These are phyloP conservation scores for Artemia franciscana DNA, from an alignment of 1,140 invertebrate species.

Conservation along the genomic window DNA sequence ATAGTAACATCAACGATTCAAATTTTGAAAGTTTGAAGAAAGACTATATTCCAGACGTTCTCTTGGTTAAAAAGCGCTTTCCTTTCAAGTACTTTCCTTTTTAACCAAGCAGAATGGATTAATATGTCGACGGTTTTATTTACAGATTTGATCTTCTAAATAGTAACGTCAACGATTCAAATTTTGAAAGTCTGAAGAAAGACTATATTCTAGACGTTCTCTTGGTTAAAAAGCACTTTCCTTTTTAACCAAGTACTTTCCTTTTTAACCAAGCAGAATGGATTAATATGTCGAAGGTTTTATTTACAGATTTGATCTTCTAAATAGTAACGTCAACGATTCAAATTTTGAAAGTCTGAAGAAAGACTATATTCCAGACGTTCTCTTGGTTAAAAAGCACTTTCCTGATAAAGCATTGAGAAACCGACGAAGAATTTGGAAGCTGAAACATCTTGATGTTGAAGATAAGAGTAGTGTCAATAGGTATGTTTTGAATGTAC, in stretches of 20 bases:
- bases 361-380: conserved; percentile 48
- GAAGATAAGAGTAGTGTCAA: conserved; percentile 40
- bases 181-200: conserved; percentile 57
- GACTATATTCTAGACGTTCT: conserved; percentile 64
- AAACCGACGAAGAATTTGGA: conserved; percentile 62
- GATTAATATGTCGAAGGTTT: not conserved
- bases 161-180: conserved; percentile 65
- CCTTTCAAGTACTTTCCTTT: no score
- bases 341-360: conserved; percentile 58
- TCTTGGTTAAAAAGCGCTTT: conserved; percentile 81
- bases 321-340: conserved; percentile 76
- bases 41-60: conserved; percentile 56
- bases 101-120: no score
- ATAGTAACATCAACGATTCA: conserved; percentile 68
- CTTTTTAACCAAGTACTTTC: no score
- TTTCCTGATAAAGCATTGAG: conserved; percentile 48
- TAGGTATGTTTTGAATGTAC: conserved; percentile 28
- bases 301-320: conserved; percentile 48
- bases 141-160: conserved; percentile 61
- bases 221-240: conserved; percentile 77
- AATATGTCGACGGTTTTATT: no score
- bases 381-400: conserved; percentile 78
- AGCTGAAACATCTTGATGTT: conserved; percentile 59
- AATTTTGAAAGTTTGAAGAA: conserved; percentile 61
- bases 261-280: no score